phyloP scores from a whole-genome alignment of 2,888 invertebrate genomes.

The Orthonevra nobilis region DNA sequence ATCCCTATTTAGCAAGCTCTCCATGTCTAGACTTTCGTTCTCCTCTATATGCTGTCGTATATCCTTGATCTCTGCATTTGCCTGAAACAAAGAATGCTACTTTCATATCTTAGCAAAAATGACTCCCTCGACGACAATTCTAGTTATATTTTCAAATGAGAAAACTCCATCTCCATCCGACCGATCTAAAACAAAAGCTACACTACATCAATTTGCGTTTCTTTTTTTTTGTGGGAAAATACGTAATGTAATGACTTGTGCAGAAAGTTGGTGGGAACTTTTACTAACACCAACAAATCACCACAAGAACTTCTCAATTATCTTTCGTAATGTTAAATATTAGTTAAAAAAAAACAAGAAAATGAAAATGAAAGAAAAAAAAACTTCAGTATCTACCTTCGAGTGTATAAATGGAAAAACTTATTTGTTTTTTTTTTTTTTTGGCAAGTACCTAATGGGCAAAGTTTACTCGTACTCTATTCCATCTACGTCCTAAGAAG shows the following conservation, averaged over 20 bases:
- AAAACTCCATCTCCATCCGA: slow-evolving; percentile 36
- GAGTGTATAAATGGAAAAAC: slow-evolving; percentile 53
- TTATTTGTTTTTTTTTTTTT: slow-evolving; percentile 39
- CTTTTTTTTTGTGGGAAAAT: slow-evolving; percentile 8
- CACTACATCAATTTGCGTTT: slow-evolving; percentile 21
- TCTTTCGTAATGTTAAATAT: slow-evolving; percentile 29
- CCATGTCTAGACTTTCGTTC: slow-evolving; percentile 39
- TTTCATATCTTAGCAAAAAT: slow-evolving; percentile 36
- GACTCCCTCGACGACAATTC: slow-evolving; percentile 37
- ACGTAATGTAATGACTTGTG: slow-evolving; percentile 26
- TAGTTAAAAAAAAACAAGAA: slow-evolving; percentile 18
- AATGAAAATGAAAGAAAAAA: background rate
- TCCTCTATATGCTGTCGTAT: too few species aligned
- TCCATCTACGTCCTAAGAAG: slow-evolving; percentile 19
- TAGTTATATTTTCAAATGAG: slow-evolving; percentile 43
- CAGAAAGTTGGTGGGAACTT: slow-evolving; percentile 26
- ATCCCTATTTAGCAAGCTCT: slow-evolving; percentile 31
- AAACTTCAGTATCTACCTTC: slow-evolving; percentile 23
- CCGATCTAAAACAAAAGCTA: slow-evolving; percentile 1
- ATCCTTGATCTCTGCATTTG: slow-evolving; percentile 49
- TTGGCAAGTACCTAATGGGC: slow-evolving; percentile 34
- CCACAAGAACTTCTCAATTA: slow-evolving; percentile 52
- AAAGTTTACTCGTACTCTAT: slow-evolving; percentile 39
- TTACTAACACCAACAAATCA: slow-evolving; percentile 17
- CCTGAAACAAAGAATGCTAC: slow-evolving; percentile 42